Conservation (phyloP, 2,888 invertebrate genomes). For the Abscondita cerata region DNA sequence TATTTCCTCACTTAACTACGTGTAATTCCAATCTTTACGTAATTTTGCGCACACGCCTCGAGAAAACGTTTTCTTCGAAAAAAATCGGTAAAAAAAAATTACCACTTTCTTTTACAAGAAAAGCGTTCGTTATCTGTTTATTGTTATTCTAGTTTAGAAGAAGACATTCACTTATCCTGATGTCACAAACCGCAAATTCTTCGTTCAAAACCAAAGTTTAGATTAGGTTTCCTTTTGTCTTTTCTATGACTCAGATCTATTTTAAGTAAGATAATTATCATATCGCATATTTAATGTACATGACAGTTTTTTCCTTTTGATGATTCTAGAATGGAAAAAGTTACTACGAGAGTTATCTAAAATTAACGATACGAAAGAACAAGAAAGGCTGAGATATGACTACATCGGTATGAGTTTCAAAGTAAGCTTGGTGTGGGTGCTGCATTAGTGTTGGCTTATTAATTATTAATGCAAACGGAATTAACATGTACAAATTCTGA, state of each 20-base stretch:
- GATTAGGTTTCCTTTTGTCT: conserved; percentile 3
- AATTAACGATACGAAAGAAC: conserved; percentile 28
- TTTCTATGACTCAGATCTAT: neutral
- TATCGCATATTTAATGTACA: too few species aligned
- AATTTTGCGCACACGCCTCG: too few species aligned
- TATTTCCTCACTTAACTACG: too few species aligned
- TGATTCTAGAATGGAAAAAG: conserved; percentile 42
- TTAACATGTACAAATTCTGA: neutral
- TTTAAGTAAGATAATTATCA: neutral
- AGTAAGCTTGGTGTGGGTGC: neutral
- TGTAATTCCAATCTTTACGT: too few species aligned
- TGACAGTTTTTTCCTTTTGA: neutral
- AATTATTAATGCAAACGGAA: too few species aligned
- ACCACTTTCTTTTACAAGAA: too few species aligned
- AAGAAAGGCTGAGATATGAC: conserved; percentile 34
- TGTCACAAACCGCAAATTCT: conserved; percentile 8
- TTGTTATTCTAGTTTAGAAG: neutral
- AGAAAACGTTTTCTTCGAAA: too few species aligned
- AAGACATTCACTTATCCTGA: conserved; percentile 6
- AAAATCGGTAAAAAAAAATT: too few species aligned
- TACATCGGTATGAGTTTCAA: conserved; percentile 39
- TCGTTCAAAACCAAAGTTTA: neutral
- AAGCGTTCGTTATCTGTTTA: too few species aligned
- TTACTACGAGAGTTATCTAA: conserved; percentile 36
- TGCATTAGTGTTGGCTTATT: neutral